These are phyloP conservation scores for Chorisops tibialis DNA, from an alignment of 2,888 invertebrate species.

Conservation along the genomic window DNA sequence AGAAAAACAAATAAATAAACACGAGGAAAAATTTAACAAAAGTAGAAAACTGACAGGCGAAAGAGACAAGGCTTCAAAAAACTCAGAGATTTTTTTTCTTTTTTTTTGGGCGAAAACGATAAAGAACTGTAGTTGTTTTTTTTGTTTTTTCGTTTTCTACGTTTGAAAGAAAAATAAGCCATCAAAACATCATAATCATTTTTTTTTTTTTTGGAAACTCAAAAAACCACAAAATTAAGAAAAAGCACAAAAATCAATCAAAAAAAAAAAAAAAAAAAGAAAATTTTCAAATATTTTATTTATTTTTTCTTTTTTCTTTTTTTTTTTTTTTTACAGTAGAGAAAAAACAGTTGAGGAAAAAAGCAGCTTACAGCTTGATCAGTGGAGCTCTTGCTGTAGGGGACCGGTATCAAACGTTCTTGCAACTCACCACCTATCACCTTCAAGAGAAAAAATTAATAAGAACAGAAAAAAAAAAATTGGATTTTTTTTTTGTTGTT, in stretches of 20 bases:
- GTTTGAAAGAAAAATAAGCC: conserved; percentile 7
- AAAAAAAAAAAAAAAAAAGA: conserved; percentile 24
- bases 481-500: conserved; percentile 21
- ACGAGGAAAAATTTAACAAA: conserved; percentile 5
- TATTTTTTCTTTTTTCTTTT: conserved; percentile 21
- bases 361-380: conserved; percentile 99
- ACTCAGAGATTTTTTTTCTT: too few relatives aligned
- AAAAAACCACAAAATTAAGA: conserved; percentile 7
- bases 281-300: conserved; percentile 23
- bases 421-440: conserved; percentile 99
- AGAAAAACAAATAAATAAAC: too few relatives aligned
- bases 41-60: too few relatives aligned
- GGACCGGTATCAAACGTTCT: conserved; percentile 99
- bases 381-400: conserved; percentile 99
- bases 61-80: too few relatives aligned
- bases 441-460: conserved; percentile 80
- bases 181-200: neutral
- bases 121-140: too few relatives aligned
- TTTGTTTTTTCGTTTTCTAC: too few relatives aligned
- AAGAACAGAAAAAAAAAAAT: conserved; percentile 37
- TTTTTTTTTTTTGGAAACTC: too few relatives aligned
- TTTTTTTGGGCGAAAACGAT: too few relatives aligned
- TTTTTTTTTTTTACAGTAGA: conserved; percentile 28
- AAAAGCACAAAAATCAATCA: conserved; percentile 10
- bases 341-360: conserved; percentile 37